phyloP scores from a whole-genome alignment of 2,113 vertebrate species.

The Atrichornis clamosus region DNA sequence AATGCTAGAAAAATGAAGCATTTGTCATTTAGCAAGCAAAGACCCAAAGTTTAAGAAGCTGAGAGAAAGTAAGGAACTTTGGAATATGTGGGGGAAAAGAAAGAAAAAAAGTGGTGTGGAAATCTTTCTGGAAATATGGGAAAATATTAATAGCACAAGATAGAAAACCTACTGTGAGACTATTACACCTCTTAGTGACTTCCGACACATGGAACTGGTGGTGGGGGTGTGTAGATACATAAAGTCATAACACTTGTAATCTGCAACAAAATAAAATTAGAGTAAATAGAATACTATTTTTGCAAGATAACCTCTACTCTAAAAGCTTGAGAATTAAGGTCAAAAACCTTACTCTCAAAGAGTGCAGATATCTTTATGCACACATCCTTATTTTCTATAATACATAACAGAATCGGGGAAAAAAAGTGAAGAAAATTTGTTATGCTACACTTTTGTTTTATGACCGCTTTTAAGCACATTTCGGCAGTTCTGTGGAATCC shows the following conservation, averaged over 20 bases:
- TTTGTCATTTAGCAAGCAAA: conserved; percentile 15
- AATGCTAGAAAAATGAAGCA: not conserved
- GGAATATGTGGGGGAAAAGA: not conserved
- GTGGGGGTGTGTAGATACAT: accelerated
- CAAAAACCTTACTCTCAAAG: not conserved
- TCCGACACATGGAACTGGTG: not conserved
- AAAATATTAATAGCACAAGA: not conserved
- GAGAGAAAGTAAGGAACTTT: not conserved
- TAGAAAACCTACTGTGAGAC: not conserved
- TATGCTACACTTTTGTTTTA: not conserved
- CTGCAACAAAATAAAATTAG: not conserved
- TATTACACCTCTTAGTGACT: not conserved
- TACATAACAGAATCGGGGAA: not conserved
- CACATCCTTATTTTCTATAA: not conserved
- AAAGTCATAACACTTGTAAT: not conserved
- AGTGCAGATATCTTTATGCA: not conserved
- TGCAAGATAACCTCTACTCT: not conserved
- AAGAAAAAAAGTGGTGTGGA: not conserved
- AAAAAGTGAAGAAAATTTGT: not conserved
- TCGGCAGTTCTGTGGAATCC: not conserved
- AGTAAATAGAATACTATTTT: not conserved
- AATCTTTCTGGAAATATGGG: not conserved
- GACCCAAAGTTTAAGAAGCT: not conserved
- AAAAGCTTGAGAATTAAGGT: not conserved
- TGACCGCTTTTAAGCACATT: not conserved